Percentiles rank a stretch among this genome's conserved stretches.
These are phyloP conservation scores for Drosophila meridiana DNA, from an alignment of 2,888 invertebrate species.

Conservation along the genomic window DNA sequence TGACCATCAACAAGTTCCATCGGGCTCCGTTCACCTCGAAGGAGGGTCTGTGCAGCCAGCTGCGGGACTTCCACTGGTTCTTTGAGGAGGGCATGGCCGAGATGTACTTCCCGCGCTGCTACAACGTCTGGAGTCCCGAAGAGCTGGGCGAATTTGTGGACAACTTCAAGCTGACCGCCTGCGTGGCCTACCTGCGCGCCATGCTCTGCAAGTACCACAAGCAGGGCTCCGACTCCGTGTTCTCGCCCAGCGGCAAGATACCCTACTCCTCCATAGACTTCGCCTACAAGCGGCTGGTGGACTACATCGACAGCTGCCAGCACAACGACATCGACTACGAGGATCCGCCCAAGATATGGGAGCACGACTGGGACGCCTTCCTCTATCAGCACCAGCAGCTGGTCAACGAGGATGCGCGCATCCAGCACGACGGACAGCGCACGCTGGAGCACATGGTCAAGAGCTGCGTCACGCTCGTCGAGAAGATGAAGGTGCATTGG, in stretches of 20 bases:
- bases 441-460: constrained; percentile 75
- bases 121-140: constrained; percentile 92
- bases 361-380: constrained; percentile 96
- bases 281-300: constrained; percentile 91
- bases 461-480: constrained; percentile 88
- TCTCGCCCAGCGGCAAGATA: constrained; percentile 88
- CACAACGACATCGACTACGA: constrained; percentile 90
- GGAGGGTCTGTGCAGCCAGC: constrained; percentile 92
- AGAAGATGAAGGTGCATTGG: constrained; percentile 90
- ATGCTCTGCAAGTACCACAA: constrained; percentile 87
- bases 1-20: constrained; percentile 92
- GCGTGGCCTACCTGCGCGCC: constrained; percentile 93
- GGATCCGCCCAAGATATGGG: constrained; percentile 88
- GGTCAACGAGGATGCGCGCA: constrained; percentile 88
- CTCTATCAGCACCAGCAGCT: constrained; percentile 89
- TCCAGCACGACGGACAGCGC: constrained; percentile 82
- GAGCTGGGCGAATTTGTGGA: constrained; percentile 93
- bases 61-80: constrained; percentile 94
- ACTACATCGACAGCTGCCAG: constrained; percentile 90
- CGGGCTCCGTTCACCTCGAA: constrained; percentile 96
- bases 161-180: constrained; percentile 95
- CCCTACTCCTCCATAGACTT: constrained; percentile 92
- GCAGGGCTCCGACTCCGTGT: constrained; percentile 87
- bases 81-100: constrained; percentile 92
- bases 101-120: constrained; percentile 94